Evolutionary conservation across 2,113 vertebrate genomes (phyloP), one percentile per base, ranked within the genome.

Genomic region (Coptodon rendalli): DNA sequence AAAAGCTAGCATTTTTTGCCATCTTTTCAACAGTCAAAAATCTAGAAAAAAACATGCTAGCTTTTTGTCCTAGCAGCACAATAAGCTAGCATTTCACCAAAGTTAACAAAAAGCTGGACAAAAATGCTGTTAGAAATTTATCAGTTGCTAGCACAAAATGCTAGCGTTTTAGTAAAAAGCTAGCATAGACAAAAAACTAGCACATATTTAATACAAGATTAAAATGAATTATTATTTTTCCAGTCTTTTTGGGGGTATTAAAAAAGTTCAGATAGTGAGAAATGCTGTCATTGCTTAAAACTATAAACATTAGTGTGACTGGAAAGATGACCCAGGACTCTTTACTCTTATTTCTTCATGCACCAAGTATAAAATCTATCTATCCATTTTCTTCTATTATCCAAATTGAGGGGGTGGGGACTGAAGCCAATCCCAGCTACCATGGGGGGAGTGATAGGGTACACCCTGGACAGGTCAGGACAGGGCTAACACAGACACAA

Each of bases 241-340:
- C 0, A 34, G 19, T 12, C 59, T 63, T 63, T 63, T 36, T 12
- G 17, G 2, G 1, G 9, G 31, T 63, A 36, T n/a, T 63, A 12
- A 36, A 63, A 63, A n/a, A 7, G 0, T 36, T 63, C 17, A 36
- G 17, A 36, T 36, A 36, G 61, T 36, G 31, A 66, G 10, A 66
- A 66, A 12, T 63, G 59, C 17, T 63, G 16, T 63, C 59, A 63
- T 36, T 19, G 31, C 36, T 31, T 9, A 63, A 63, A 63, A 2
- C 0, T 0, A 63, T 63, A 63, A 63, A 63, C 59, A 19, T 63
- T 63, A 63, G 29, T 19, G 59, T 63, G 59, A 36, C 59, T 63
- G 59, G 31, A 63, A 63, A 63, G 59, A 36, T 63, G 29, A 36
- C 59, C 31, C 31, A 63, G 59, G 59, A 63, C 31, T 63, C 59